Conservation (phyloP, 2,113 vertebrate species). For the Raja brachyura region DNA sequence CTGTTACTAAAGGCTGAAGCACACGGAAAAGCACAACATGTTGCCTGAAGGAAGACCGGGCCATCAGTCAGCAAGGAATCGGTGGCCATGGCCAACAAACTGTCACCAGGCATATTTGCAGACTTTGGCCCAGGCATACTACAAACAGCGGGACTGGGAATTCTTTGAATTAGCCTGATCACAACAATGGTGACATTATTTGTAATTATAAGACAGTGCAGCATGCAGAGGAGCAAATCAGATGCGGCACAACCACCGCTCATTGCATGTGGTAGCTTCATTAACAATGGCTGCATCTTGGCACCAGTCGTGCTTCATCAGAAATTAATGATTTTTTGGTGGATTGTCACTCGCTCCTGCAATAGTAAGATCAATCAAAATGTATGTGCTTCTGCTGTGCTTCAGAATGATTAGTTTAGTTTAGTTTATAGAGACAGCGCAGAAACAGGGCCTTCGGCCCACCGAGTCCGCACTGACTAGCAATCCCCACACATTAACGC, state of each 20-base stretch:
- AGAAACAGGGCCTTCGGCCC: too few relatives aligned
- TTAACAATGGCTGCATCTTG: background rate
- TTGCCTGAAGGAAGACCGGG: background rate
- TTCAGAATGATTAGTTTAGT: too few relatives aligned
- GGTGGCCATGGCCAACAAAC: background rate
- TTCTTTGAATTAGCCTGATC: background rate
- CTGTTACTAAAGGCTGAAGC: background rate
- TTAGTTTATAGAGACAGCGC: too few relatives aligned
- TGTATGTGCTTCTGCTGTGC: too few relatives aligned
- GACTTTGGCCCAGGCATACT: too few relatives aligned
- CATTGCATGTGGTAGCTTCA: background rate
- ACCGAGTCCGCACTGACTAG: too few relatives aligned
- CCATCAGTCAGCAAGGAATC: background rate
- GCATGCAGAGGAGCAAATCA: too few relatives aligned
- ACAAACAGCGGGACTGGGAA: background rate
- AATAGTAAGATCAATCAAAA: too few relatives aligned
- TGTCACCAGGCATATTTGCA: background rate
- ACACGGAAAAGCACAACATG: background rate
- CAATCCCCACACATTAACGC: too few relatives aligned
- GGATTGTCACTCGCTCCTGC: background rate
- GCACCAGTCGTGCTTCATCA: background rate
- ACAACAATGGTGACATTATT: background rate
- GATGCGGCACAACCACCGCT: background rate
- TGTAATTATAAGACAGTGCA: background rate
- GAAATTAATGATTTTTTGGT: background rate